Conservation (phyloP, 2,797 vertebrate species). For the Nyctalus aviator region DNA sequence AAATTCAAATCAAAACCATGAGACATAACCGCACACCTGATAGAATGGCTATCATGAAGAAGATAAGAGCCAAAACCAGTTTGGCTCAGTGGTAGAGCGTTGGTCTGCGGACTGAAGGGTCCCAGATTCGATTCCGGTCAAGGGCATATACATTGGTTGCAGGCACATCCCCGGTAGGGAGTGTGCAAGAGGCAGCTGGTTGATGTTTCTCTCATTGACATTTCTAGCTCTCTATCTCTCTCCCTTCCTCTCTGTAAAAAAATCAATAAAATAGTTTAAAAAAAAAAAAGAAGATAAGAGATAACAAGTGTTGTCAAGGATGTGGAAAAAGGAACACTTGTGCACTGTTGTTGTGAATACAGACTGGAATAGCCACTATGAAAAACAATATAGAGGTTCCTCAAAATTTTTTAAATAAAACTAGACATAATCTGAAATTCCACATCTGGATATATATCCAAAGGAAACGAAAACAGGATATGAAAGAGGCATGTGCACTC, state of each 20-base stretch:
- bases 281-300: too few species aligned
- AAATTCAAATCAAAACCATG: slow-evolving; percentile 7
- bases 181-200: too few species aligned
- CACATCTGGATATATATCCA: not conserved
- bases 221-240: too few species aligned
- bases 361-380: not conserved
- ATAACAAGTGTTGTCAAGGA: not conserved
- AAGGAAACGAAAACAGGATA: not conserved
- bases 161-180: too few species aligned
- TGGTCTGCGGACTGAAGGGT: too few species aligned
- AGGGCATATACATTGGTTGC: too few species aligned
- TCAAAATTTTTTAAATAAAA: slow-evolving; percentile 2
- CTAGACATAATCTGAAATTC: not conserved
- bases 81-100: too few species aligned
- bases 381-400: not conserved
- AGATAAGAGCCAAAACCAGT: not conserved
- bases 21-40: not conserved
- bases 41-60: not conserved
- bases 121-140: too few species aligned
- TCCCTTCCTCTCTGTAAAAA: too few species aligned
- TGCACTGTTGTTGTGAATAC: not conserved
- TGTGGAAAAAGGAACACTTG: not conserved
- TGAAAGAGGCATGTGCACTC: not conserved
- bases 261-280: too few species aligned
- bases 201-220: too few species aligned